Evolutionary conservation across 2,797 vertebrate genomes (phyloP), one percentile per base, ranked within the genome.

Genomic region (Oreonectes daqikongensis): DNA sequence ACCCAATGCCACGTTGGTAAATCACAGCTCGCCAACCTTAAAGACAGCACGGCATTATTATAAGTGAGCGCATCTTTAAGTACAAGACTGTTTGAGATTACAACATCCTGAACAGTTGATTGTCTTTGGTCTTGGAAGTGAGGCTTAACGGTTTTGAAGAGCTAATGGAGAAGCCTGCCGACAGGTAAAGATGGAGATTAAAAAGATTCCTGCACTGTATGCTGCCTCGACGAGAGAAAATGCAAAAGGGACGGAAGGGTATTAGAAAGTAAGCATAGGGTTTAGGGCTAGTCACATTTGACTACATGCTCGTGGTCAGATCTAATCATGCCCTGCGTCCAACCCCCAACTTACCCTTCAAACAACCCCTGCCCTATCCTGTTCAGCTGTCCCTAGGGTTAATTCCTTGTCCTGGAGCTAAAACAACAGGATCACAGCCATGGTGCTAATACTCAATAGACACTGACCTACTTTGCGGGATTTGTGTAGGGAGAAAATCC

Each of bases 401-500:
- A 92, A 92, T 90, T 89, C 91, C 85, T 90, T 90, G 90, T 90
- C 89, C 89, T 85, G 85, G 82, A 90, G 90, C 90, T 91, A 88
- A 91, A 93, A 93, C 90, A 92, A 92, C 91, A 92, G 91, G 89
- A 92, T 93, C 92, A 92, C 91, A 89, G 88, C 89, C 89, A 86
- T 87, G 85, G 88, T 91, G 90, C 89, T 93, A 92, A 93, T 93
- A 91, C 92, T 92, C 91, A 92, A 92, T 91, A 91, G 90, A 90
- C 90, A 88, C 85, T 93, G 91, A 92, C 91, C 91, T 93, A 93
- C 90, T 93, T 93, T 92, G 89, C 88, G 85, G 89, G 91, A 93
- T 93, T 93, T 92, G 85, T 78, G 70, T 74, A 46, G 55, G 40
- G 40, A 60, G 77, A 88, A 77, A 80, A 77, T 69, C 70, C 74